Evolutionary conservation across 2,113 vertebrate genomes (phyloP), one percentile per base, ranked within the genome.

Genomic region (Furnarius figulus): DNA sequence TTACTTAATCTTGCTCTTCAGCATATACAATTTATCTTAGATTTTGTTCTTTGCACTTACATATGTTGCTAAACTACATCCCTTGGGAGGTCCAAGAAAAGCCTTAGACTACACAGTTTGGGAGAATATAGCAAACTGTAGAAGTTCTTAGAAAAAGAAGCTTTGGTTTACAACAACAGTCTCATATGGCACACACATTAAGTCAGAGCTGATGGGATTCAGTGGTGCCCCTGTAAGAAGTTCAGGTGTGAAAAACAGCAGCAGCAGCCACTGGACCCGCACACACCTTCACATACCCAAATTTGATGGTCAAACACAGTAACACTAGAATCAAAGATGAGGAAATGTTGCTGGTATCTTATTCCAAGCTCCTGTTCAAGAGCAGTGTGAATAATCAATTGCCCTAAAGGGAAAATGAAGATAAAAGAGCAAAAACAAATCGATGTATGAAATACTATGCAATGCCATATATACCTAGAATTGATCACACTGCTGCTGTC

Each of bases 361-460:
- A 97, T 84, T 83, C 86, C 80, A 89, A 93, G 59, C 33, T 52
- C 66, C 46, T 65, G 33, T 33, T 75, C 40, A 66, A 86, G 85
- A 96, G 68, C 80, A 90, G 81, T 50, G 66, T 95, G 82, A 97
- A 92, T 96, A 97, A 98, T 89, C 50, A 39, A 98, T 95, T 80
- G 68, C 82, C 68, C 87, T 92, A 73, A 90, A 87, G 87, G 87
- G 80, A 92, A 96, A 97, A 89, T 28, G 73, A 8, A 8, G 83
- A 81, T 55, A 97, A 96, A 37, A 90, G 80, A 89, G 80, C 24
- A 74, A 91, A 93, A 92, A 91, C 89, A 97, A 97, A 97, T 97
- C 87, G 61, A 93, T 87, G 68, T 79, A 85, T 93, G 76, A 95
- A 97, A 96, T 42, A 58, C 89, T 85, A 31, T 46, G 68, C 58